Evolutionary conservation across 2,113 vertebrate genomes (phyloP), one percentile per base, ranked within the genome.

Genomic region (Pteronura brasiliensis): DNA sequence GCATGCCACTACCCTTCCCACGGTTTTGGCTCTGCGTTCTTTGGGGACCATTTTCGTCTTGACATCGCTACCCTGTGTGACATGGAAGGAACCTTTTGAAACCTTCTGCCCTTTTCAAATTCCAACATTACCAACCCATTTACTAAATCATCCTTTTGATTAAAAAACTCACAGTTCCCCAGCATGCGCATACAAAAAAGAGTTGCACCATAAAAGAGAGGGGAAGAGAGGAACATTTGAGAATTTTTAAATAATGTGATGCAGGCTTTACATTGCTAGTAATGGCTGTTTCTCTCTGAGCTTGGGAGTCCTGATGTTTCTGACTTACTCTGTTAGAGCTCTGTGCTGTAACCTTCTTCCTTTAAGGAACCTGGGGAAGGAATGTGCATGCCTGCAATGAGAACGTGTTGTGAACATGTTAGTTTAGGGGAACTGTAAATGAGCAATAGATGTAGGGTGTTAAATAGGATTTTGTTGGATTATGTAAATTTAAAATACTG

Each of bases 341-440:
- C 76, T 39, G 20, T 65, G 71, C 5, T 91, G 79, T 10, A 21
- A 52, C 5, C 4, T 1, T 77, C 67, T 52, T 79, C 23, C 8
- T 15, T 1, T 61, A 87, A 55, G 29, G 81, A 95, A 57, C 15
- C 55, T 36, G 42, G 34, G 71, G 39, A 92, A 96, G 67, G 71
- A 92, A 63, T 57, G 44, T 77, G 31, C 23, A 85, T 49, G 18
- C 39, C 0, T 69, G 9, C 20, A 29, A 3, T 57, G 55, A 95
- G 72, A 95, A 44, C n/a, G 84, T 87, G 49, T 74, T 31, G 6
- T 42, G 79, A 88, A 85, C 85, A 83, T 76, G 76, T 74, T 96
- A 88, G 42, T 95, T 82, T 86, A 89, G 85, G 52, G 87, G 9
- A 42, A 44, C 11, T 93, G 44, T 96, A 97, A 96, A 59, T 88